Evolutionary conservation across 2,888 invertebrate species (phyloP).

Genomic region (Taenaris catops): DNA sequence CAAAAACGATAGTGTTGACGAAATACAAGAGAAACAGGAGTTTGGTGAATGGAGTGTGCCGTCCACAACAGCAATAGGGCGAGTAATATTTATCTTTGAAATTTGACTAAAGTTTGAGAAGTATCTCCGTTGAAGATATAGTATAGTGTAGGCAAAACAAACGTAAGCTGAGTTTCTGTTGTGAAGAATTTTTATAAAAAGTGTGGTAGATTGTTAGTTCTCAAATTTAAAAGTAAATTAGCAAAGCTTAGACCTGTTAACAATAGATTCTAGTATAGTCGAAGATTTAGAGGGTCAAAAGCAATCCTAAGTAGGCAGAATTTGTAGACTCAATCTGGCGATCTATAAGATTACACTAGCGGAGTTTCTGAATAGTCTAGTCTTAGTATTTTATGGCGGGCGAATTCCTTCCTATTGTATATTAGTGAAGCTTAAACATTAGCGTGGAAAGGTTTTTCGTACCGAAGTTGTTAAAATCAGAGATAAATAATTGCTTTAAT

Average conservation of each 20-base stretch:
- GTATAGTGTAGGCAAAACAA: constrained; percentile 60
- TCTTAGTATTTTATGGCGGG: constrained; percentile 51
- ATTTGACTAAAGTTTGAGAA: constrained; percentile 52
- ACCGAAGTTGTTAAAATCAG: constrained; percentile 31
- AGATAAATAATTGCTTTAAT: constrained; percentile 30
- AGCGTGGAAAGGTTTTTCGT: constrained; percentile 28
- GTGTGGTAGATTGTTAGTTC: constrained; percentile 64
- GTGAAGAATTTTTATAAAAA: constrained; percentile 37
- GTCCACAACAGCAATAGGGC: constrained; percentile 66
- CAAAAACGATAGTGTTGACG: constrained; percentile 47
- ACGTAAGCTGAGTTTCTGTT: constrained; percentile 39
- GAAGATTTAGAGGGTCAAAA: constrained; percentile 48
- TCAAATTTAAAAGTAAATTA: constrained; percentile 48
- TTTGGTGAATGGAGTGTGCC: constrained; percentile 55
- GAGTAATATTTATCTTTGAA: constrained; percentile 71
- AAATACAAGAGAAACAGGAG: constrained; percentile 52
- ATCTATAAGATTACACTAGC: constrained; percentile 51
- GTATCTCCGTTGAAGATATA: constrained; percentile 50
- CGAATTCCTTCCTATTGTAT: constrained; percentile 53
- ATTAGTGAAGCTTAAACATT: constrained; percentile 57
- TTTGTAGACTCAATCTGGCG: constrained; percentile 57
- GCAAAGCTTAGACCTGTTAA: constrained; percentile 45
- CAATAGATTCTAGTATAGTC: constrained; percentile 60
- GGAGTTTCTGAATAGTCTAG: constrained; percentile 54
- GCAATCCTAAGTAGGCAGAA: constrained; percentile 42